Evolutionary conservation across 2,888 invertebrate genomes (phyloP), one percentile per base, ranked within the genome.

Genomic region (Villa cingulata): DNA sequence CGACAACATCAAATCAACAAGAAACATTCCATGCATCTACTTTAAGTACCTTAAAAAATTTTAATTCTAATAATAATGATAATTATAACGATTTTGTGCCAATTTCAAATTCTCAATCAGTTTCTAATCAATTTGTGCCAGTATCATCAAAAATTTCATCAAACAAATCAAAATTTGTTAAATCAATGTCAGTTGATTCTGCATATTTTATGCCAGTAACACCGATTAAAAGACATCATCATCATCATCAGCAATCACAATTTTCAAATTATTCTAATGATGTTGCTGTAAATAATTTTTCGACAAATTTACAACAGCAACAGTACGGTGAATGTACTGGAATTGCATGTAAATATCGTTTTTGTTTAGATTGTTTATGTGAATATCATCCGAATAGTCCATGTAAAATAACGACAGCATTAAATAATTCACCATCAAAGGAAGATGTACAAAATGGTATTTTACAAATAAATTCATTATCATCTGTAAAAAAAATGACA

Each of bases 371-470:
- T 19, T 63, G 63, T 48, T 54, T 53, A n/a, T 57, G 57, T 34
- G 55, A 55, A 15, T 58, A 61, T 42, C 63, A 63, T 58, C 65
- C 60, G 1, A 64, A 60, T 18, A 47, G 50, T 32, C 58, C 54
- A 16, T 63, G 63, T 40, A 55, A 54, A 20, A 50, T 62, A 45
- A 58, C 58, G 7, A 58, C 59, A 12, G 54, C 62, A 32, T 57
- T 58, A 18, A n/a, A n/a, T 6, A 36, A 16, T 36, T 64, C 63
- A 14, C 63, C 63, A 6, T 61, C 65, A 1, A 63, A 64, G 42
- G 51, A 51, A 27, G 51, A 51, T 37, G 17, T 47, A 9, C 47
- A 45, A 18, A 49, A 44, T 37, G 46, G 43, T 23, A 32, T 41
- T 14, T 16, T 49, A 17, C 40, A 43, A 29, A 17, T 45, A 7